Evolutionary conservation across 2,888 invertebrate genomes (phyloP).

Genomic region (Melanostoma scalare): DNA sequence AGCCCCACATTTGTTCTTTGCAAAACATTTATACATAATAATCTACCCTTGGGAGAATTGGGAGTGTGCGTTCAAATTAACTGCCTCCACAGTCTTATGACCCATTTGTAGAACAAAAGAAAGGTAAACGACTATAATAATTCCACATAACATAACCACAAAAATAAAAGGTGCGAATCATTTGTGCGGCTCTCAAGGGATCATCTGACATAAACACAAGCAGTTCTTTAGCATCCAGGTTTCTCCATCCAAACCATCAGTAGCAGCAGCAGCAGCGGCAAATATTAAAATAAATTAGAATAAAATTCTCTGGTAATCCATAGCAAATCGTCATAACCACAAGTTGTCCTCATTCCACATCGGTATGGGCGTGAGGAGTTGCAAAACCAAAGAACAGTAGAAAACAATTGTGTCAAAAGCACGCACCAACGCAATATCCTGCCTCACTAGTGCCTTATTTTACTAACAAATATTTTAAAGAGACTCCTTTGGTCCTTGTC

Average conservation of each 20-base stretch:
- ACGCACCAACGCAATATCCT: not conserved
- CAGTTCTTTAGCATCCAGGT: not conserved
- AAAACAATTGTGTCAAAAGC: not conserved
- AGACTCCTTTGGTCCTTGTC: not conserved
- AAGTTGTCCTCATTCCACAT: not conserved
- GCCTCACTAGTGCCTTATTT: not conserved
- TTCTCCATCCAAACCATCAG: not conserved
- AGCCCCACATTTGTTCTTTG: not conserved
- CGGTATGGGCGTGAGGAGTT: not conserved
- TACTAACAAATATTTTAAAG: not conserved
- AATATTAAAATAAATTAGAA: conserved; percentile 19
- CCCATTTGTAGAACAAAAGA: not conserved
- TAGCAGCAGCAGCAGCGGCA: not conserved
- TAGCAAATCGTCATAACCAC: conserved; percentile 7
- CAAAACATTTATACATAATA: not conserved
- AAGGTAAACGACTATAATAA: not conserved
- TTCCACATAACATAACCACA: not conserved
- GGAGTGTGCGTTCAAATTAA: not conserved
- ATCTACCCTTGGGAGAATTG: conserved; percentile 3
- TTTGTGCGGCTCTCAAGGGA: not conserved
- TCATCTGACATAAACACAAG: conserved; percentile 11
- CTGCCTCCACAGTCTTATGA: not conserved
- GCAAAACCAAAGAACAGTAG: not conserved
- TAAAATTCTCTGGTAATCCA: conserved; percentile 22
- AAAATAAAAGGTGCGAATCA: conserved; percentile 6